Conservation (phyloP, 2,113 vertebrate genomes). For the Dasyurus viverrinus region DNA sequence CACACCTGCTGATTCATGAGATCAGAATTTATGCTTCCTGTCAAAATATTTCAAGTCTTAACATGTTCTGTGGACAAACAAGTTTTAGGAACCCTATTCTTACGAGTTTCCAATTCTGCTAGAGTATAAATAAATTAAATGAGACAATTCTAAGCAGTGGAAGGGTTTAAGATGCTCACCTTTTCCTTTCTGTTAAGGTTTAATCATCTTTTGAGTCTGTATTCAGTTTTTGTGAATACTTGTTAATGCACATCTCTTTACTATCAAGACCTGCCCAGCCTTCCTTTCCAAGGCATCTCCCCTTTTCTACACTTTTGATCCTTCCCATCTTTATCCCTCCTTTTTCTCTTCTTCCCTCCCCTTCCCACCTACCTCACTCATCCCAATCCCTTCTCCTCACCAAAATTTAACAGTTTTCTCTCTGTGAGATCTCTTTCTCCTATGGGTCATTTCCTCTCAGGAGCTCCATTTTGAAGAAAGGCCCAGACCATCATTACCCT, state of each 20-base stretch:
- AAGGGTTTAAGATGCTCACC: background rate
- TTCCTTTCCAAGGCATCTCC: background rate
- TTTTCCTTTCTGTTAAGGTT: background rate
- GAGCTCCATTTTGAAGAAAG: background rate
- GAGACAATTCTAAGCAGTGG: background rate
- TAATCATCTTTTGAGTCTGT: background rate
- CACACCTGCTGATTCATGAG: background rate
- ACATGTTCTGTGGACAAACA: background rate
- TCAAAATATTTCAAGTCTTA: background rate
- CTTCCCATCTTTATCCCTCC: background rate
- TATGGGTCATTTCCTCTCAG: background rate
- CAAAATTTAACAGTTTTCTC: background rate
- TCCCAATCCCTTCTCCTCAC: background rate
- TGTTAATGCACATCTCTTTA: background rate
- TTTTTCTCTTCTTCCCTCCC: background rate
- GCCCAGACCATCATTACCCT: background rate
- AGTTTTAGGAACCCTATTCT: background rate
- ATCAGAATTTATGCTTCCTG: background rate
- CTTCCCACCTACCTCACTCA: background rate
- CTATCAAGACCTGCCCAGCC: background rate
- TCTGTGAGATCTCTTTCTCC: background rate
- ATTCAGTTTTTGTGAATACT: background rate
- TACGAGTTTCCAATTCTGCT: background rate
- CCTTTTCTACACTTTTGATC: background rate
- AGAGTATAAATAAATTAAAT: background rate